Base-by-base conservation (phyloP, 2,888 invertebrate genomes). In the Lasioglossum oenotherae region DNA sequence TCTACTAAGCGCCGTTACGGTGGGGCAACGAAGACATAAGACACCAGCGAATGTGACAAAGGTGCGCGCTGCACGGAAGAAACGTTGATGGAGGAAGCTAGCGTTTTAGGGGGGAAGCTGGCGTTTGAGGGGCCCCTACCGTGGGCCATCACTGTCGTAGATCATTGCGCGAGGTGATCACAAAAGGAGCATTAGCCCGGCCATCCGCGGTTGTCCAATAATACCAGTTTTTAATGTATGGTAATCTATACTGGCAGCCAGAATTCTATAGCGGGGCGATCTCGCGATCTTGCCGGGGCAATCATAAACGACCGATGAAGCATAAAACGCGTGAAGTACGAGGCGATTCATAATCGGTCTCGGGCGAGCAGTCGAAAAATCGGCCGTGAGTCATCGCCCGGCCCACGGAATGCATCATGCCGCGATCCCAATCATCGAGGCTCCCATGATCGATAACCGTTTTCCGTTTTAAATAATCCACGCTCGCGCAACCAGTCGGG, bases 261-360 rank as follows among this genome's bases (percentile, higher is more conserved):
- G 64, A 67, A 67, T 67, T 31, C 31, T 67, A 67, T 31, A 19
- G 64, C 16, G 31, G 31, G 6, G 31, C 35, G 64, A 31, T 23
- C 23, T 16, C 31, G 31, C 19, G 6, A 64, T 64, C 64, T 64
- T 27, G 60, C 16, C 16, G 53, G 16, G 16, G 64, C 64, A 67
- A 67, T 67, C 64, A 67, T 67, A 19, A 67, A 67, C 27, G 64
- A 35, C 19, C 64, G 31, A 31, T 31, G 31, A 27, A 60, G 46
- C 71, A 38, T 35, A 57, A 75, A 75, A 75, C 41, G 35, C n/a
- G 23, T 67, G 64, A 67, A 67, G 41, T n/a, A 35, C 60, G 57
- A 67, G 64, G 64, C 31, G 31, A 67, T 67, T 16, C 64, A 67
- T 67, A 67, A 67, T 67, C 64, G 64, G 16, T 16, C 64, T 16